Base-by-base conservation (phyloP, 2,797 vertebrate species). In the Saxicola maurus region DNA sequence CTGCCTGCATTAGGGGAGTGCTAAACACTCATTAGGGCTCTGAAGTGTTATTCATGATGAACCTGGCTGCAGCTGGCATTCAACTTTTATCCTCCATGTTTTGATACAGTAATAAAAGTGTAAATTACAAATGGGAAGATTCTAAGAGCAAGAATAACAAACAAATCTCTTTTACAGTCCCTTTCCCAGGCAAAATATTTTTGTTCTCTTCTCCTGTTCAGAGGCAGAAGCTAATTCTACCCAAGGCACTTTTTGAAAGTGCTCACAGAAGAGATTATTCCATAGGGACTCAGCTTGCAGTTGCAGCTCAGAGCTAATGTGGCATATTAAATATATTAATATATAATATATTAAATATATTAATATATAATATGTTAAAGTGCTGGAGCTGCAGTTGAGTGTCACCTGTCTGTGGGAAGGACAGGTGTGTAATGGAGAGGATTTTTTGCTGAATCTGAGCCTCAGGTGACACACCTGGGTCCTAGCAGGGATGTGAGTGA, bases 11-110 rank as follows among this genome's bases (percentile, higher is more conserved):
- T 91, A 87, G 53, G 82, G 71, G 38, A 78, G 45, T 0, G 0
- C 81, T 90, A 60, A 88, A 96, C 77, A 59, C 82, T 91, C 94
- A 91, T 97, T 96, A 87, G 79, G 49, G 65, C 52, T 87, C 65
- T 78, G 73, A 88, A 92, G 61, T 61, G 45, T 62, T 76, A 17
- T 27, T 74, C 8, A 1, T 92, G 89, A 62, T 27, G 73, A 85
- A 72, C 73, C 55, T 78, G 68, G 53, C 65, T 90, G 52, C 79
- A 38, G 40, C n/a, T 85, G 68, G 51, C 46, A 13, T 67, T 13
- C 31, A 59, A 45, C 43, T 88, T 74, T 33, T 51, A 42, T 80
- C 68, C 55, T 85, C 28, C 0, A 0, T 51, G 17, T 68, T 88
- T 71, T 77, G 75, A 52, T 74, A 48, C 68, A 31, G 52, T 61